Conservation (phyloP, 2,888 invertebrate genomes). For the Polydrusus pterygomalis region DNA sequence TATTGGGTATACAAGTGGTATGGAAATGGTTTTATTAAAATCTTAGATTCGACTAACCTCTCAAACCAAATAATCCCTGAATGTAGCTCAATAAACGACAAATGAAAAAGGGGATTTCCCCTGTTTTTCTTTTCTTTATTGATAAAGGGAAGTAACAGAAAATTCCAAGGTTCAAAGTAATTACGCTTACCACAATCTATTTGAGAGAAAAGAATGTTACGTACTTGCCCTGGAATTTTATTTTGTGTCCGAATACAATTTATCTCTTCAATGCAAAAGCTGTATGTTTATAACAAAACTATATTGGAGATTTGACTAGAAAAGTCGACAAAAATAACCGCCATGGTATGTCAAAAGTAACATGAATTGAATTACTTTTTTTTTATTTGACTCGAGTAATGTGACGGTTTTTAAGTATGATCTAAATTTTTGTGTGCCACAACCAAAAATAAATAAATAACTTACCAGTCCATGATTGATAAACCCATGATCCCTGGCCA, state of each 20-base stretch:
- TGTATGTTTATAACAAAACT: not conserved
- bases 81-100: constrained; percentile 33
- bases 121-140: constrained; percentile 29
- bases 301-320: not conserved
- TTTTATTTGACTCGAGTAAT: no score
- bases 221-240: constrained; percentile 4
- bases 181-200: constrained; percentile 12
- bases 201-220: constrained; percentile 2
- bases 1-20: no score
- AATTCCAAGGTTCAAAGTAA: constrained; percentile 15
- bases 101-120: constrained; percentile 27
- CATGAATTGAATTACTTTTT: no score
- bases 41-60: no score
- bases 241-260: constrained; percentile 16
- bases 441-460: constrained; percentile 7
- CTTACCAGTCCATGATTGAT: constrained; percentile 89
- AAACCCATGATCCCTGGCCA: constrained; percentile 90
- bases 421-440: not conserved
- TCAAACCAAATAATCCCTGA: constrained; percentile 14
- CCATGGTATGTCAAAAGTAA: no score
- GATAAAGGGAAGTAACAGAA: constrained; percentile 3
- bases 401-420: not conserved
- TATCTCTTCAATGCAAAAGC: constrained; percentile 5
- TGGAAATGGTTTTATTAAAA: no score
- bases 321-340: not conserved